phyloP scores from a whole-genome alignment of 1,140 invertebrate genomes.

The Chironomus striatipennis region DNA sequence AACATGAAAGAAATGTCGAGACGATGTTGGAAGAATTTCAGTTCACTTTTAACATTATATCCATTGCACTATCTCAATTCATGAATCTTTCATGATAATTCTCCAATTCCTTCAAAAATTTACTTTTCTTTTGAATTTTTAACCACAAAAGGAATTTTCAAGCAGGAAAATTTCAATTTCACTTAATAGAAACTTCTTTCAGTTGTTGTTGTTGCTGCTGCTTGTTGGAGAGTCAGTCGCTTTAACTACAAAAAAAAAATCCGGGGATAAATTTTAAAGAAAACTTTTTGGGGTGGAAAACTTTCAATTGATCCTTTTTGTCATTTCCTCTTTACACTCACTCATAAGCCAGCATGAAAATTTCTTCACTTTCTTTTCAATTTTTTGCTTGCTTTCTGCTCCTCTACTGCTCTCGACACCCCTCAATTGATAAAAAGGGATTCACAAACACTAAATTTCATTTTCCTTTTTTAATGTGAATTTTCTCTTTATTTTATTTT shows the following conservation, averaged over 20 bases:
- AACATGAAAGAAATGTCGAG: not conserved
- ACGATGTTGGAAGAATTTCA: not conserved
- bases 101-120: not conserved
- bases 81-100: not conserved
- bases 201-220: too few relatives aligned
- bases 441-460: conserved; percentile 7
- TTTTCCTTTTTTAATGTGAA: conserved; percentile 11
- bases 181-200: not conserved
- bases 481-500: not conserved
- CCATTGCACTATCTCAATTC: not conserved
- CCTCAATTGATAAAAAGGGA: not conserved
- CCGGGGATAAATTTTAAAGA: not conserved
- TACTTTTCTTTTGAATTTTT: not conserved
- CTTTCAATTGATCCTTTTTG: conserved; percentile 13
- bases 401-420: not conserved
- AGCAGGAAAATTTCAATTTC: not conserved
- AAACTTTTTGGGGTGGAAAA: conserved; percentile 12
- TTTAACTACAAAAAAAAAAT: too few relatives aligned
- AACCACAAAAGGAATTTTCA: not conserved
- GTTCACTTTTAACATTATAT: not conserved
- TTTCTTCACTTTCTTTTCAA: not conserved
- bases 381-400: not conserved
- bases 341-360: not conserved
- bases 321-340: not conserved
- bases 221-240: too few relatives aligned